phyloP scores from a whole-genome alignment of 2,888 invertebrate species.

The Trissoscelio sp. region DNA sequence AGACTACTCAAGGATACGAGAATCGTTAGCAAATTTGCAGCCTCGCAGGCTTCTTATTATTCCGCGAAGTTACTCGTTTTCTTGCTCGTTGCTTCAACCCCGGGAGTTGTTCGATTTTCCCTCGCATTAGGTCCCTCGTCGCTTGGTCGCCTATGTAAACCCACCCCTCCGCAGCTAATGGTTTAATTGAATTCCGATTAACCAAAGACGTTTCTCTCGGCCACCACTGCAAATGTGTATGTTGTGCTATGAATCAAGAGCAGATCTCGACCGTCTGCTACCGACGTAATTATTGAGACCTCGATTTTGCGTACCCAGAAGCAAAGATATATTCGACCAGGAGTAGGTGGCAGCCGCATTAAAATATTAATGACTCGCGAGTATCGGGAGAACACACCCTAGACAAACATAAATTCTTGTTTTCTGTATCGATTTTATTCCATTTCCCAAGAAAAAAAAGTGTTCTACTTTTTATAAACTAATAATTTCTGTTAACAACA shows the following conservation, averaged over 20 bases:
- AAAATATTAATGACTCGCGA: conserved; percentile 77
- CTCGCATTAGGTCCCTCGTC: conserved; percentile 72
- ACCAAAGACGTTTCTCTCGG: conserved; percentile 77
- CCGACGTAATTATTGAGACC: conserved; percentile 81
- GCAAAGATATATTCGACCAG: conserved; percentile 71
- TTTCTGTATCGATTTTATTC: conserved; percentile 60
- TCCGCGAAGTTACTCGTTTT: conserved; percentile 70
- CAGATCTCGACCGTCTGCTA: conserved; percentile 77
- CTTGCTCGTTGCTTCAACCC: conserved; percentile 68
- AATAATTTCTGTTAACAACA: too few species aligned
- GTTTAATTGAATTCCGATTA: conserved; percentile 83
- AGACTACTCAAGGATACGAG: conserved; percentile 55
- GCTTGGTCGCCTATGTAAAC: conserved; percentile 59
- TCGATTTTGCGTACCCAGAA: conserved; percentile 75
- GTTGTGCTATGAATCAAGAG: conserved; percentile 81
- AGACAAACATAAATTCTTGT: conserved; percentile 47
- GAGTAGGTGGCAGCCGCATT: conserved; percentile 75
- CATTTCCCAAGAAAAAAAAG: too few species aligned
- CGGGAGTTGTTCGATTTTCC: conserved; percentile 74
- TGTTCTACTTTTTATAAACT: too few species aligned
- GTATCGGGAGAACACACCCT: conserved; percentile 60
- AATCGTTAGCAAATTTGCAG: conserved; percentile 67
- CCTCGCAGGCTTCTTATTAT: conserved; percentile 65
- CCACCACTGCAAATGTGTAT: conserved; percentile 70
- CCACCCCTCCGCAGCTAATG: conserved; percentile 70